Evolutionary conservation across 2,797 vertebrate genomes (phyloP), one percentile per base, ranked within the genome.

Genomic region (Mormyrops attenuatus): DNA sequence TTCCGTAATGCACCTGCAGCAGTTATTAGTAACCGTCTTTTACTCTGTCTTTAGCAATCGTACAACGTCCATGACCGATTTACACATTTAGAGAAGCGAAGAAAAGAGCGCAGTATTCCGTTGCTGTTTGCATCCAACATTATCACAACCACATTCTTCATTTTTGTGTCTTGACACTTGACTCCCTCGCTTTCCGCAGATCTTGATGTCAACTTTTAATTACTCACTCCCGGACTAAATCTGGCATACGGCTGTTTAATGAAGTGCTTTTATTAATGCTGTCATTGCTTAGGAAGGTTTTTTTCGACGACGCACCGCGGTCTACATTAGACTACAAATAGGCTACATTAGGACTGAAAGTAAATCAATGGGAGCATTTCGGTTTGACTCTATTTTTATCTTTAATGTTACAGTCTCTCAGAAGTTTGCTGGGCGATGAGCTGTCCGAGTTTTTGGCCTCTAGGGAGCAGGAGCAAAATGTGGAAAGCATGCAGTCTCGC

Each of bases 351-450:
- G 38, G 17, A 80, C 7, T 20, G 15, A 20, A 80, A 80, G 13
- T 6, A 20, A 17, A 41, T 80, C 38, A 80, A 13, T 77, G 69
- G 30, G 34, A 77, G 17, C 73, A 15, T 20, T 80, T 44, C 34
- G 34, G 41, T 38, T 41, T 44, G 73, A 80, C 38, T 5, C 34
- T 13, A 15, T 41, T 9, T 34, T 69, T 69, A 80, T 80, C 7
- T 80, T 41, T 44, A 44, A 77, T 22, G 82, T 50, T 91, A 5
- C 93, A 97, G 97, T 95, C 95, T 92, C 94, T 97, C 88, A 94
- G 93, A 91, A 94, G 93, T 93, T 93, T 97, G 92, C 92, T 97
- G 89, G 96, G 96, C 34, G 96, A 97, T 88, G 96, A 97, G 92
- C 92, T 97, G 92, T 94, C 95, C 5, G 96, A 96, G 92, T 94